phyloP scores from a whole-genome alignment of 1,140 invertebrate genomes.

The Lerema accius region DNA sequence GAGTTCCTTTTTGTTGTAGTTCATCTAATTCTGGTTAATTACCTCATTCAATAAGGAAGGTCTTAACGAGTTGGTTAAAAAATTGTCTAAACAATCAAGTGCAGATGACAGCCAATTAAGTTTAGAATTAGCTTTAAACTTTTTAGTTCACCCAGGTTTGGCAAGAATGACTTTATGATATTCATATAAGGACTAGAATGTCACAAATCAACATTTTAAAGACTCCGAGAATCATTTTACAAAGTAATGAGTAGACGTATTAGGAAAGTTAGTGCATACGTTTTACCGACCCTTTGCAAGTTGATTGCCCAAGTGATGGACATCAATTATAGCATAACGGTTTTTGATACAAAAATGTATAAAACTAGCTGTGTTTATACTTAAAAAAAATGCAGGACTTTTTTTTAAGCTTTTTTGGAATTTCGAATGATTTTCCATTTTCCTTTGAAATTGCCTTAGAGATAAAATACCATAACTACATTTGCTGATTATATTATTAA shows the following conservation, averaged over 20 bases:
- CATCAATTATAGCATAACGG: no score
- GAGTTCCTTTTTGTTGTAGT: not conserved
- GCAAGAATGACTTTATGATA: not conserved
- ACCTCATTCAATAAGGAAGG: not conserved
- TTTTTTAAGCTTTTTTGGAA: no score
- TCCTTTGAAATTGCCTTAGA: no score
- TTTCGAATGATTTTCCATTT: no score
- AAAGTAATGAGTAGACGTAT: not conserved
- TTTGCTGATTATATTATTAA: no score
- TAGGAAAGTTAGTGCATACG: not conserved
- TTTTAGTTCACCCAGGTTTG: not conserved
- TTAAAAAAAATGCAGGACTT: no score
- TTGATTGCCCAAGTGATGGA: not conserved
- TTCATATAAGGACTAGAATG: not conserved
- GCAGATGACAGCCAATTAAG: constrained; percentile 7
- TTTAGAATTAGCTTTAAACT: constrained; percentile 2
- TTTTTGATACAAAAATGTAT: no score
- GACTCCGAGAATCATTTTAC: not conserved
- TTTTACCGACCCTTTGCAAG: not conserved
- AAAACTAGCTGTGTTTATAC: no score
- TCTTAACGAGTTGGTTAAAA: not conserved
- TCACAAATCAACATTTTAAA: not conserved
- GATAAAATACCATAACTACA: no score
- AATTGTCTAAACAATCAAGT: not conserved
- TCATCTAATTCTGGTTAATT: not conserved